Base-by-base conservation (phyloP, 2,113 vertebrate species). In the Ctenodactylus gundi region DNA sequence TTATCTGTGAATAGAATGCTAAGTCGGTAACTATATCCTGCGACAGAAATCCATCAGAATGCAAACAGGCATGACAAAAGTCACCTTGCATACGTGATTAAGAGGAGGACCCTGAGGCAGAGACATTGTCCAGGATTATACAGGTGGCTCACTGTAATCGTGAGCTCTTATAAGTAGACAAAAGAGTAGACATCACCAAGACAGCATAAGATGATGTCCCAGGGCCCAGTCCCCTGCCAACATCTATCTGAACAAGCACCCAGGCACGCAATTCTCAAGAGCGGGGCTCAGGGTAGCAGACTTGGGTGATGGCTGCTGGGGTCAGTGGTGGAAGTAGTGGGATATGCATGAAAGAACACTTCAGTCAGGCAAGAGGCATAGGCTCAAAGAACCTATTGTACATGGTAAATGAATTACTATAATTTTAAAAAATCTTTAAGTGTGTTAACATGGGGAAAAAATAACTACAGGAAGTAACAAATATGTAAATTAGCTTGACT, bases 251-350 rank as follows among this genome's bases (percentile, higher is more conserved):
- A 29, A 46, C n/a, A n/a, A 36, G 49, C 23, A 29, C 21, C 27
- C n/a, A n/a, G n/a, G n/a, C n/a, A n/a, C n/a, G n/a, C n/a, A n/a
- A n/a, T 44, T 17, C 13, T 31, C 5, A 31, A 4, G 31, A 81
- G 15, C 25, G 36, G 25, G 31, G 5, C 64, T 7, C 21, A 17
- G 65, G 44, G 84, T 20, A 14, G 20, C 36, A 29, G 64, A 7
- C 17, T 23, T 18, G 67, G 23, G 20, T 8, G 7, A 39, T 0
- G 7, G 36, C 10, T 21, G 1, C 6, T 18, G 12, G 14, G 12
- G 7, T 1, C 29, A 49, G 6, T 6, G 34, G 4, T 4, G 23
- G 10, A 3, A 6, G 5, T 27, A 29, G 57, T 4, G 18, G 36
- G 51, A 31, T 9, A 6, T 23, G 11, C 11, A 18, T 18, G 1